A percentile compares a stretch with the other conserved stretches of the same genome.
Evolutionary conservation across 1,140 invertebrate genomes (phyloP).

Genomic region (Pectinophora gossypiella): DNA sequence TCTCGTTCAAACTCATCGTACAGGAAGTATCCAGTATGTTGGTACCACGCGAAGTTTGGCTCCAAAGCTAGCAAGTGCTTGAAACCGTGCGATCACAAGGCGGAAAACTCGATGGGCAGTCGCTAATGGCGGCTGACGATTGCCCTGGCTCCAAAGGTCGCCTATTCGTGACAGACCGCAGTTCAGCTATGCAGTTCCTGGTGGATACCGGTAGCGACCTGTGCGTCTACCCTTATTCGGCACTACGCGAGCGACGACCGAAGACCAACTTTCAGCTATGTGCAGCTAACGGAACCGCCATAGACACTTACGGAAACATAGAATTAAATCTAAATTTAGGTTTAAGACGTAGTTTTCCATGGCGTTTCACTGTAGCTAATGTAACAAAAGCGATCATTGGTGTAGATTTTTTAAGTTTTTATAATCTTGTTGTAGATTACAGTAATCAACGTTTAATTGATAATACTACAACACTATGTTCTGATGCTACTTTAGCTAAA

Average conservation of each 20-base stretch:
- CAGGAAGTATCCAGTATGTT: conserved; percentile 6
- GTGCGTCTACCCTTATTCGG: conserved; percentile 14
- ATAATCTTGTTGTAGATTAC: background rate
- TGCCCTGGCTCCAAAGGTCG: conserved; percentile 11
- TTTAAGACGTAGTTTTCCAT: conserved; percentile 8
- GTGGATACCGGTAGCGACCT: conserved; percentile 5
- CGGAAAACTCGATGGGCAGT: conserved; percentile 20
- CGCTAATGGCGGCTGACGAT: conserved; percentile 16
- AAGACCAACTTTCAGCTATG: conserved; percentile 8
- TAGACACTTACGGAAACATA: conserved; percentile 12
- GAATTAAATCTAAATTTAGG: conserved; percentile 12
- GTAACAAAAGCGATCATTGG: conserved; percentile 1
- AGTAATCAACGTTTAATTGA: background rate
- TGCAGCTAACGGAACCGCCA: conserved; percentile 11
- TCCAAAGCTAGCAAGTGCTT: conserved; percentile 11
- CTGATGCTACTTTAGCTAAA: background rate
- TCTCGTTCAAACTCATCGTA: conserved; percentile 7
- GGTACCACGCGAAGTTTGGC: conserved; percentile 21
- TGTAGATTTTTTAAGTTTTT: background rate
- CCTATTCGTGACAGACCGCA: conserved; percentile 13
- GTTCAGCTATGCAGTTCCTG: conserved; percentile 10
- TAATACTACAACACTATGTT: background rate
- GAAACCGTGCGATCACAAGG: conserved; percentile 15
- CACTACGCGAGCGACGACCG: conserved; percentile 5
- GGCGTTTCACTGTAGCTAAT: conserved; percentile 8